Base-by-base conservation (phyloP, 2,113 vertebrate species). In the Stegastes partitus region DNA sequence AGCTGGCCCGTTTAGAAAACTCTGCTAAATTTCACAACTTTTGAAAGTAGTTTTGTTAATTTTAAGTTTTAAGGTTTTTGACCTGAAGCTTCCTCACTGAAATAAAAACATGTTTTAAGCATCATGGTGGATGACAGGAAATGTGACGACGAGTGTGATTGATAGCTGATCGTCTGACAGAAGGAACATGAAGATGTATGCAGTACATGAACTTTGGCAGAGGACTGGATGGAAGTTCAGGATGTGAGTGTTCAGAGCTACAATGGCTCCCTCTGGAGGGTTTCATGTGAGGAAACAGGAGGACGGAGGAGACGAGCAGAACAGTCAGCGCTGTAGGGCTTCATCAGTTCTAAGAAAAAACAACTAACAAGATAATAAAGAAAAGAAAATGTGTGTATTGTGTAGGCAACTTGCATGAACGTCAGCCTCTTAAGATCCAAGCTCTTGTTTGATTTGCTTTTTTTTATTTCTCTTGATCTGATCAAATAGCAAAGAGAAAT, bases 201-300 rank as follows among this genome's bases (percentile, higher is more conserved):
- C 19, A 23, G 16, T 26, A 16, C 44, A 49, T 31, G 5, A 80
- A 72, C 49, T 57, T 45, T 19, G 8, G 21, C 18, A 0, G 11
- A 57, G 45, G 22, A n/a, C 63, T 26, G 16, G 59, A 42, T 26
- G 8, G 58, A 47, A 14, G 49, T 28, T 31, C 42, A 18, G 21
- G 57, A 49, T 18, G 28, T 15, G 50, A 18, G 11, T 42, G 53
- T 74, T 87, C 47, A 19, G 79, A 93, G 88, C 21, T 77, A 63
- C 91, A 89, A 93, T 84, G 75, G 87, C 91, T 67, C 90, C 91
- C 90, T 91, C 93, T 93, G 15, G 31, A 87, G 89, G 89, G 23
- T 26, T 74, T 14, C 8, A 2, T 44, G 61, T 61, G 85, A 80
- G 45, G n/a, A 44, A 18, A 25, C 18, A 22, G 12, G 34, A 75